Evolutionary conservation across 2,797 vertebrate genomes (phyloP).

Genomic region (Bufotes viridis): DNA sequence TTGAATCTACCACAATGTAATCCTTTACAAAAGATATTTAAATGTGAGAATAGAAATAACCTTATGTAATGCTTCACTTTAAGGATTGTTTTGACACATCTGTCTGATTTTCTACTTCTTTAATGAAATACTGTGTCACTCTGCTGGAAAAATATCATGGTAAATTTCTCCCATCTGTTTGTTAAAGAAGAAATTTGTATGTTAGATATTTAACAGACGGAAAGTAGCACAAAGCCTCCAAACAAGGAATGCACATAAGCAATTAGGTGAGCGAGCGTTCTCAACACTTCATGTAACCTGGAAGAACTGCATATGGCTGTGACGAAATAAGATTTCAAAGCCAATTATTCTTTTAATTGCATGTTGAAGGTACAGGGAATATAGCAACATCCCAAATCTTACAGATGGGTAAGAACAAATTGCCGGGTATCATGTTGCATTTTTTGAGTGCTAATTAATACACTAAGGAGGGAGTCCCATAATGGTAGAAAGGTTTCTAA

Average conservation of each 20-base stretch:
- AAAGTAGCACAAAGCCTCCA: slow-evolving; percentile 23
- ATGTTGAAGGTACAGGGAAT: slow-evolving; percentile 17
- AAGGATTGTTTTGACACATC: slow-evolving; percentile 48
- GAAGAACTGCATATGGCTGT: slow-evolving; percentile 16
- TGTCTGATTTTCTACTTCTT: slow-evolving; percentile 42
- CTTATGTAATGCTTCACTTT: slow-evolving; percentile 37
- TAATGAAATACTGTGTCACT: slow-evolving; percentile 44
- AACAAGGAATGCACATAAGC: slow-evolving; percentile 34
- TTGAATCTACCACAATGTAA: neutral
- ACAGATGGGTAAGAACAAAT: slow-evolving; percentile 47
- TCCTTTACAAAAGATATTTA: slow-evolving; percentile 33
- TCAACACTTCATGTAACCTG: slow-evolving; percentile 28
- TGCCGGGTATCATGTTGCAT: slow-evolving; percentile 55
- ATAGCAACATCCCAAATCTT: slow-evolving; percentile 35
- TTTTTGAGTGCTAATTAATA: slow-evolving; percentile 56
- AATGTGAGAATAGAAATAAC: slow-evolving; percentile 30
- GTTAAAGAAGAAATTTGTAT: slow-evolving; percentile 11
- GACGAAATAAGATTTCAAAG: slow-evolving; percentile 35
- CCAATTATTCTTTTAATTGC: slow-evolving; percentile 61
- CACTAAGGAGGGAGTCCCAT: slow-evolving; percentile 37
- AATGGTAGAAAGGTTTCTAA: slow-evolving; percentile 14
- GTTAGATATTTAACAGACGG: slow-evolving; percentile 20
- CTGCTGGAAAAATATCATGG: slow-evolving; percentile 1
- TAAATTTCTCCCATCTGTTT: slow-evolving; percentile 42
- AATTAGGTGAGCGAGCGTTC: slow-evolving; percentile 25